Percentiles rank a stretch among this genome's conserved stretches.
Conservation (phyloP, 2,113 vertebrate species). For the Otolemur garnettii region DNA sequence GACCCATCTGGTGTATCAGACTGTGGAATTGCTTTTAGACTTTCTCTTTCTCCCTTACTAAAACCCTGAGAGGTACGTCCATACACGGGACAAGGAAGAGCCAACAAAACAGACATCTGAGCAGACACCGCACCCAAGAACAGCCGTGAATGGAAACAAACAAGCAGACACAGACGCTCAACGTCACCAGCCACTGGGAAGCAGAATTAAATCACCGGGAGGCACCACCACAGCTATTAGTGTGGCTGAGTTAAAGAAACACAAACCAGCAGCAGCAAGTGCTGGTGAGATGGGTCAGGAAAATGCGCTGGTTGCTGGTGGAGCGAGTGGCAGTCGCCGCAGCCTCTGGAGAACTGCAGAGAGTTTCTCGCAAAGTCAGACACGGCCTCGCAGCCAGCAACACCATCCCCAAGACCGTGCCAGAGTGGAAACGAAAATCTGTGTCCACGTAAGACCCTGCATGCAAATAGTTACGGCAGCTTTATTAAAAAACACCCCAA, state of each 20-base stretch:
- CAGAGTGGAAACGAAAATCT: neutral
- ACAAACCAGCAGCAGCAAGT: too few species aligned
- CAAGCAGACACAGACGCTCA: accelerated
- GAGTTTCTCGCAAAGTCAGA: neutral
- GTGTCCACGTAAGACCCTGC: neutral
- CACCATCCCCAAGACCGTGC: too few species aligned
- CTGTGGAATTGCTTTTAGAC: accelerated
- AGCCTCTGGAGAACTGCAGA: accelerated
- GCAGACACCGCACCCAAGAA: too few species aligned
- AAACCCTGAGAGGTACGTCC: neutral
- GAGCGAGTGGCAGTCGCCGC: accelerated
- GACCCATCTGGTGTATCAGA: too few species aligned
- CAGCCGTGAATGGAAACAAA: neutral
- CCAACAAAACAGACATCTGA: neutral
- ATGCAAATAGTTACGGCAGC: neutral
- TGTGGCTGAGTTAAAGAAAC: accelerated
- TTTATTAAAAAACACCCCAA: neutral
- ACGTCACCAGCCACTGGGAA: accelerated
- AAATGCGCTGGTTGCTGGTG: accelerated
- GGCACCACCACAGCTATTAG: accelerated
- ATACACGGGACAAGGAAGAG: neutral
- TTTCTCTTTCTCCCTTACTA: neutral
- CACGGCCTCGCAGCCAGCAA: accelerated
- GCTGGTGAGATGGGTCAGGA: accelerated
- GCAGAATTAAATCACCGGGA: accelerated